Evolutionary conservation across 2,113 vertebrate genomes (phyloP).

Genomic region (Oryzias curvinotus): DNA sequence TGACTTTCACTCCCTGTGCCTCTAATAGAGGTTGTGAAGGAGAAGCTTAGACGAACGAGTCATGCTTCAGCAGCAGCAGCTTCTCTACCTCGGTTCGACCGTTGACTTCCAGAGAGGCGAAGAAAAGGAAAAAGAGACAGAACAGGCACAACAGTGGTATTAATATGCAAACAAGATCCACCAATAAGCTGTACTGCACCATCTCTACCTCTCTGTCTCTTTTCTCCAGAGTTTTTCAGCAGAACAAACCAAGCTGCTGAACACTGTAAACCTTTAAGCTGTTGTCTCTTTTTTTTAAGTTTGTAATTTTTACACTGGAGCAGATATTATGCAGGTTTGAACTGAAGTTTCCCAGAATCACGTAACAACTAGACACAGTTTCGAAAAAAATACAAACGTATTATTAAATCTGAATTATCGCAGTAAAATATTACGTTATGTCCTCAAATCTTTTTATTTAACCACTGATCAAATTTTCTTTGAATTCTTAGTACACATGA

Average conservation of each 20-base stretch:
- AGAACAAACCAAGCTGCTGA: conserved; percentile 48
- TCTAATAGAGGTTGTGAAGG: conserved; percentile 19
- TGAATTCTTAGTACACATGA: conserved; percentile 7
- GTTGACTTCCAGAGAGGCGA: conserved; percentile 29
- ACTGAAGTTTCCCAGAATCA: conserved; percentile 43
- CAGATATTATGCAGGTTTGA: conserved; percentile 43
- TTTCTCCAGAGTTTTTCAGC: conserved; percentile 25
- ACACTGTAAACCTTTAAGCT: conserved; percentile 18
- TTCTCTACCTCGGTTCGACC: conserved; percentile 52
- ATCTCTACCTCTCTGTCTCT: conserved; percentile 58
- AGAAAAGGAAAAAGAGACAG: conserved; percentile 35
- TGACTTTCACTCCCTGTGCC: conserved; percentile 10
- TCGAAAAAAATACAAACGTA: not conserved
- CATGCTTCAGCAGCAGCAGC: conserved; percentile 30
- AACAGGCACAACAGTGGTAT: conserved; percentile 34
- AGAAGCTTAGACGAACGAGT: conserved; percentile 28
- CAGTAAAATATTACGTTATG: conserved; percentile 25
- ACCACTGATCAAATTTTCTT: not conserved
- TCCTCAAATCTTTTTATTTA: conserved; percentile 16
- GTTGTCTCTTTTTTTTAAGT: conserved; percentile 38
- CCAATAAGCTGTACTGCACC: conserved; percentile 45
- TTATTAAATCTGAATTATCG: conserved; percentile 10
- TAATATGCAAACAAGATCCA: conserved; percentile 30
- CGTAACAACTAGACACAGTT: conserved; percentile 8
- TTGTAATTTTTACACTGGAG: conserved; percentile 76